These are phyloP conservation scores for Anas bernieri DNA, from an alignment of 2,797 vertebrate species.

Conservation along the genomic window DNA sequence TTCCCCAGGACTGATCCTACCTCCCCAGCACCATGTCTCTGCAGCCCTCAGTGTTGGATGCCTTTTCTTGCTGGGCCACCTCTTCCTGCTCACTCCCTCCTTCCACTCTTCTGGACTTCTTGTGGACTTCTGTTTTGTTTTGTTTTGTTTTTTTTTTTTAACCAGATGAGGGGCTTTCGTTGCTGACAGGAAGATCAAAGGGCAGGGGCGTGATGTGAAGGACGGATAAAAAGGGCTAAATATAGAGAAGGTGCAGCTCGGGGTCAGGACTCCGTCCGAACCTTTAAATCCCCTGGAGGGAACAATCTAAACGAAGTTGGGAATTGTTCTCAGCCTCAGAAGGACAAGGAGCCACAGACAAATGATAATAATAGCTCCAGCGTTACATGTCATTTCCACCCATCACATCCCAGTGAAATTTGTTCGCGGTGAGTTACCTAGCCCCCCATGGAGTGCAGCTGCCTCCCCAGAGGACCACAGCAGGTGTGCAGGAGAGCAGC, in stretches of 20 bases:
- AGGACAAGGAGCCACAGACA: constrained; percentile 15
- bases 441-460: not conserved
- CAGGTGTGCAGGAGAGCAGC: not conserved
- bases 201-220: constrained; percentile 77
- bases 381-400: not conserved
- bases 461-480: not conserved
- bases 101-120: not conserved
- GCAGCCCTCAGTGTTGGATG: rapidly evolving
- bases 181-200: constrained; percentile 67
- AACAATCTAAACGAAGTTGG: constrained; percentile 53
- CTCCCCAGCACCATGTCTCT: not conserved
- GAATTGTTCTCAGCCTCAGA: constrained; percentile 57
- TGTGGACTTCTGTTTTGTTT: not conserved
- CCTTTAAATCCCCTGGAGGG: constrained; percentile 56
- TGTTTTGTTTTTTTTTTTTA: not conserved
- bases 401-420: not conserved
- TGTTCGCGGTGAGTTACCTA: not conserved
- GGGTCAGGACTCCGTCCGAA: constrained; percentile 31
- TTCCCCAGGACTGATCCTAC: not conserved
- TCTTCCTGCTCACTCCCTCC: not conserved
- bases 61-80: not conserved
- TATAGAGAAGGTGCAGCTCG: constrained; percentile 63
- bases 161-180: not conserved
- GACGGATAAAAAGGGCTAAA: constrained; percentile 84
- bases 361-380: constrained; percentile 43